These are phyloP conservation scores for Drosophila novamexicana DNA, from an alignment of 1,140 invertebrate species.

Conservation along the genomic window DNA sequence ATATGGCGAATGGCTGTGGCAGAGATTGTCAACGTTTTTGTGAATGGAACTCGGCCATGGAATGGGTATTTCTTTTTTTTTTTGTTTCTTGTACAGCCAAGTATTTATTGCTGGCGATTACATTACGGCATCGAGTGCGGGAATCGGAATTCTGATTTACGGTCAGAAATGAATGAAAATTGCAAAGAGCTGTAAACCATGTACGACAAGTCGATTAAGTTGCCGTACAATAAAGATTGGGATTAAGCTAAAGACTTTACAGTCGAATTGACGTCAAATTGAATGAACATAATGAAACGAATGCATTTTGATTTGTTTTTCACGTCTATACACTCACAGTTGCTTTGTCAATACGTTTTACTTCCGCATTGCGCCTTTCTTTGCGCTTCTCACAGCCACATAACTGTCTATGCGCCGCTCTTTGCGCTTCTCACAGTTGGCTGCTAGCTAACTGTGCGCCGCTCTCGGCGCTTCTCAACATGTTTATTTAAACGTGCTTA, in stretches of 20 bases:
- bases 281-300: no score
- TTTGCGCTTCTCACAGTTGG: constrained; percentile 5
- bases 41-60: constrained; percentile 41
- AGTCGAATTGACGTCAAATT: no score
- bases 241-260: neutral
- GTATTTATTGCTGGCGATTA: constrained; percentile 41
- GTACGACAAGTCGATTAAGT: neutral
- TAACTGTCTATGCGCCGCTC: constrained; percentile 1
- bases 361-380: constrained; percentile 8
- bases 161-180: constrained; percentile 21
- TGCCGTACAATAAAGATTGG: neutral
- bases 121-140: constrained; percentile 29
- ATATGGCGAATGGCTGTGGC: constrained; percentile 49
- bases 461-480: constrained; percentile 39
- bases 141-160: constrained; percentile 21
- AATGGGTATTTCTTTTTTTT: constrained; percentile 1
- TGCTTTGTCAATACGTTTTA: no score
- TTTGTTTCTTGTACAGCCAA: constrained; percentile 2
- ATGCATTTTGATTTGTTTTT: no score
- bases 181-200: neutral
- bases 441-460: neutral
- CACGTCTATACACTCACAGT: no score
- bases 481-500: constrained; percentile 7
- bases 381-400: constrained; percentile 9
- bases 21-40: constrained; percentile 50